Evolutionary conservation across 1,140 invertebrate genomes (phyloP).

Genomic region (Lucilia cuprina): DNA sequence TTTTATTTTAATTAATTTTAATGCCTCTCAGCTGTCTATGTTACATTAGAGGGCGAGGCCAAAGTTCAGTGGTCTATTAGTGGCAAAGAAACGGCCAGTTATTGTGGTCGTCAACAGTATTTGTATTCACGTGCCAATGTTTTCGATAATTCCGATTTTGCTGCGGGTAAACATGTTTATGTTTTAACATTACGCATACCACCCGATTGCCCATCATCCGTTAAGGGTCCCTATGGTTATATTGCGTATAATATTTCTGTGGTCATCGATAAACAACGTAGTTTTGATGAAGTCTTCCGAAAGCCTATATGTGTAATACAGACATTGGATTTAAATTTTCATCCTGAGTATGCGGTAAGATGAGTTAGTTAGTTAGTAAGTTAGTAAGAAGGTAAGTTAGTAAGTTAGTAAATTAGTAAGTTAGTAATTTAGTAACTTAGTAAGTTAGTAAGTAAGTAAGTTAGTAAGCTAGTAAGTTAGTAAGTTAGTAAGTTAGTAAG

Average conservation of each 20-base stretch:
- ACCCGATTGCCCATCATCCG: conserved; percentile 70
- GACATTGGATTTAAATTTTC: conserved; percentile 75
- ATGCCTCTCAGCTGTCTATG: conserved; percentile 51
- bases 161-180: conserved; percentile 68
- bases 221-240: conserved; percentile 75
- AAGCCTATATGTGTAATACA: conserved; percentile 75
- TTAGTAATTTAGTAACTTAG: too few species aligned
- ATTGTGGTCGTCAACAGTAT: conserved; percentile 58
- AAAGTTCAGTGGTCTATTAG: conserved; percentile 61
- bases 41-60: conserved; percentile 57
- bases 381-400: too few species aligned
- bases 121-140: conserved; percentile 58
- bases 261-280: conserved; percentile 76
- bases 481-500: too few species aligned
- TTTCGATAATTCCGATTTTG: conserved; percentile 63
- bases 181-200: conserved; percentile 64
- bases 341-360: conserved; percentile 57
- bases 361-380: too few species aligned
- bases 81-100: conserved; percentile 58
- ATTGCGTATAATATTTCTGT: conserved; percentile 75
- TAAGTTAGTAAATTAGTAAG: too few species aligned
- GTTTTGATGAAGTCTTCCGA: conserved; percentile 76
- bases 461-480: too few species aligned
- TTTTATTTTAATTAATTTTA: background rate
- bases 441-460: too few species aligned